Base-by-base conservation (phyloP, 1,140 invertebrate genomes). In the Zaprionus nigranus region DNA sequence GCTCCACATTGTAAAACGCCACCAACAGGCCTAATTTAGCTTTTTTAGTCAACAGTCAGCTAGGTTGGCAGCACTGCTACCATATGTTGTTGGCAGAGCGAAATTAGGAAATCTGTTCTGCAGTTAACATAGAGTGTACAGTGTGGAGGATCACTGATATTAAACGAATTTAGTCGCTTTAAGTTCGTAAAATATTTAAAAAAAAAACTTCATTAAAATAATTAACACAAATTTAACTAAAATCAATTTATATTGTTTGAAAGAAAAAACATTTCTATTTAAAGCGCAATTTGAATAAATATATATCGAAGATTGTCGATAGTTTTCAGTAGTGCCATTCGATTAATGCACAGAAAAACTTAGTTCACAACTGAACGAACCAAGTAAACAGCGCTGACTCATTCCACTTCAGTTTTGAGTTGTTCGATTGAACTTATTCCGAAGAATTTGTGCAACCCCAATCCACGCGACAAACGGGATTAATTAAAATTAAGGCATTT, bases 381-480 rank as follows among this genome's bases (percentile, higher is more conserved):
- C 34, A 49, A 24, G 26, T 63, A 38, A 65, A 66, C 17, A 17
- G 40, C 34, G 56, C 34, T 61, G 5, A 17, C 30, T 63, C 13
- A 15, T 7, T 30, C 12, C 30, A 49, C 46, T 40, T 49, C 1
- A 70, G 11, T 12, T 28, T 12, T 28, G 43, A 54, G 15, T 46
- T 7, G 28, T 38, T 60, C 22, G n/a, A 24, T 53, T 36, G 51
- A 68, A 49, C 26, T 62, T 38, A 13, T 68, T 43, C 58, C 24
- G 36, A 34, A 34, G 24, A 54, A 34, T 53, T 72, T 12, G n/a
- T 43, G 61, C 30, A 62, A 40, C 38, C 51, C 5, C 24, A 38
- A 62, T 75, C 49, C 58, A 75, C 72, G 58, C 66, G 40, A 75
- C 66, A 30, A 38, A 38, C 38, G 34, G 28, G 28, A 49, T 58